These are phyloP conservation scores for Pelecanus crispus DNA, from an alignment of 2,113 vertebrate species.

Conservation along the genomic window DNA sequence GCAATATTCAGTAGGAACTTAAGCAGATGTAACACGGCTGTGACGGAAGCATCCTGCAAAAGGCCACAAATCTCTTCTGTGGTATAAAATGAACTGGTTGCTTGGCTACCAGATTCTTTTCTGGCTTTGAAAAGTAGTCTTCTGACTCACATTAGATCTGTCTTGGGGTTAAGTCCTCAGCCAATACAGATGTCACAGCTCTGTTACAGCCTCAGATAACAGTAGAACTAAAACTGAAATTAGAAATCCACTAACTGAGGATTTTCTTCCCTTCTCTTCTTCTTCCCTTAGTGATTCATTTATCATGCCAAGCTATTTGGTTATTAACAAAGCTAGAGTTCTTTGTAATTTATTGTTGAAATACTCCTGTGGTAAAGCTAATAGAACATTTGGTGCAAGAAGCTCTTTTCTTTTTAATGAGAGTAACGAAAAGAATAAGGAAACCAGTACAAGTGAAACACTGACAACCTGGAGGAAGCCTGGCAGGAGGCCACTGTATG, in stretches of 20 bases:
- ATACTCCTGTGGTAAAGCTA: neutral
- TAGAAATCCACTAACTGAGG: neutral
- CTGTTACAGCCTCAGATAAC: neutral
- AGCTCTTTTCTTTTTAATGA: neutral
- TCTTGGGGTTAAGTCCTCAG: neutral
- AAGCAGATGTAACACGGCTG: neutral
- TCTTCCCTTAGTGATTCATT: neutral
- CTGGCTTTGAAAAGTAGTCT: neutral
- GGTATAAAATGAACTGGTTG: neutral
- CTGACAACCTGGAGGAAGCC: neutral
- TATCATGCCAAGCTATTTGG: neutral
- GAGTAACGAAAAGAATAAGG: neutral
- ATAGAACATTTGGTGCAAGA: neutral
- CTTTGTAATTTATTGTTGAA: neutral
- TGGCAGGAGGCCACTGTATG: neutral
- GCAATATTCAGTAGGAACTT: neutral
- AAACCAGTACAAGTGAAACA: neutral
- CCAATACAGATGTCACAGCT: neutral
- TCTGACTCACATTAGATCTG: neutral
- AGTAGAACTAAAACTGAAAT: neutral
- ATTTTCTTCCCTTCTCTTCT: neutral
- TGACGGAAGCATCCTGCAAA: neutral
- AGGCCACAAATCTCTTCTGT: neutral
- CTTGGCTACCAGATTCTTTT: neutral
- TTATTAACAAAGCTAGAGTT: neutral